phyloP scores from a whole-genome alignment of 2,888 invertebrate species.

The Gortyna flavago region DNA sequence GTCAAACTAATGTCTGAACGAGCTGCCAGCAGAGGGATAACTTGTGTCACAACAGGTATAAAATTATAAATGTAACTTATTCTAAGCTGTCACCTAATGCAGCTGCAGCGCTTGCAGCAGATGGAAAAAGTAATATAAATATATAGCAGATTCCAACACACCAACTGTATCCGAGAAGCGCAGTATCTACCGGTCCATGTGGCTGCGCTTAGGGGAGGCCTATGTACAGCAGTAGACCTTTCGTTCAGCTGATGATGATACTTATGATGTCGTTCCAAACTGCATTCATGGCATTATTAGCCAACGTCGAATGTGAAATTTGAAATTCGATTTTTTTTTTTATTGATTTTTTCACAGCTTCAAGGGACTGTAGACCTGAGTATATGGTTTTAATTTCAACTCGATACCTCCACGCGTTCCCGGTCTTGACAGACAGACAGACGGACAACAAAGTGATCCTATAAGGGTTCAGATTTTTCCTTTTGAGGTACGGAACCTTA shows the following conservation, averaged over 20 bases:
- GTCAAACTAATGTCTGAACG: conserved; percentile 61
- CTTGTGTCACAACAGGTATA: not conserved
- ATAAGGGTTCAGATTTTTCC: no score
- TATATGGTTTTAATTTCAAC: no score
- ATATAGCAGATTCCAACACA: not conserved
- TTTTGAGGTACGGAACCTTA: no score
- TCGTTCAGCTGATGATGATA: not conserved
- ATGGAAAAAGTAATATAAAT: not conserved
- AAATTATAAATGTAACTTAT: not conserved
- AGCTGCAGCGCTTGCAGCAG: not conserved
- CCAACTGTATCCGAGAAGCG: not conserved
- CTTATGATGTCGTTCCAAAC: not conserved
- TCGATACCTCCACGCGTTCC: no score
- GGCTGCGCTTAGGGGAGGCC: not conserved
- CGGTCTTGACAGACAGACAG: no score
- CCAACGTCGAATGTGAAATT: not conserved
- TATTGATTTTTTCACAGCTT: no score
- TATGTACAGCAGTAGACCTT: not conserved
- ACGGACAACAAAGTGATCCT: no score
- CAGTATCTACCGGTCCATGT: not conserved
- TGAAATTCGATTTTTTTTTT: no score
- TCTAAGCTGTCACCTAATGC: not conserved
- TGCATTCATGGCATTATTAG: not conserved
- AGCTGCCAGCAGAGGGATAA: not conserved
- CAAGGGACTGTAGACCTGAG: no score